A percentile compares a stretch with the other conserved stretches of the same genome.
Evolutionary conservation across 2,113 vertebrate species (phyloP).

Genomic region (Vimba vimba): DNA sequence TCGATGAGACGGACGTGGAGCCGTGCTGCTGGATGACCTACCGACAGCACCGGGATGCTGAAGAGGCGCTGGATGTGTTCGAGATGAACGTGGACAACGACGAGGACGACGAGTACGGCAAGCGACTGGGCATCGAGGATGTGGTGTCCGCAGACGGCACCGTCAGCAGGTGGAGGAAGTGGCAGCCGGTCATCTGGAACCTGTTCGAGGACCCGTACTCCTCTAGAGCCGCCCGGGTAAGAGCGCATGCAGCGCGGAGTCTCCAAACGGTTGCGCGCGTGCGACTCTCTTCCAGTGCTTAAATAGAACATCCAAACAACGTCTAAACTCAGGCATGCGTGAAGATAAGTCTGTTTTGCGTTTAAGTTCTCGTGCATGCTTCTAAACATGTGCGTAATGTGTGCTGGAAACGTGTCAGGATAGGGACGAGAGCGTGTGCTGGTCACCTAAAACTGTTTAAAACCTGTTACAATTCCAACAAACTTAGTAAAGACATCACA

Average conservation of each 20-base stretch:
- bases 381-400: too few species aligned
- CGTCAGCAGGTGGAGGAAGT: slow-evolving; percentile 84
- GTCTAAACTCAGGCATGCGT: neutral
- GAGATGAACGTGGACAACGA: slow-evolving; percentile 86
- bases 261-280: neutral
- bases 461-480: neutral
- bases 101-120: slow-evolving; percentile 79
- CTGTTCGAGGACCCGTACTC: slow-evolving; percentile 97
- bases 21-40: slow-evolving; percentile 98
- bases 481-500: neutral
- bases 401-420: neutral
- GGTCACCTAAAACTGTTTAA: neutral
- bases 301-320: neutral
- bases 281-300: neutral
- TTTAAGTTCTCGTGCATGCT: neutral
- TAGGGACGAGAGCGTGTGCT: neutral
- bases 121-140: slow-evolving; percentile 82
- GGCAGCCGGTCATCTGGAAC: slow-evolving; percentile 91
- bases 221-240: slow-evolving; percentile 94
- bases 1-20: slow-evolving; percentile 97
- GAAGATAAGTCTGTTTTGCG: neutral
- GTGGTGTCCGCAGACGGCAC: slow-evolving; percentile 74
- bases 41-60: slow-evolving; percentile 93
- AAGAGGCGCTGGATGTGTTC: slow-evolving; percentile 95
- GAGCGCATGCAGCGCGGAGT: slow-evolving; percentile 58